Evolutionary conservation across 2,888 invertebrate species (phyloP).

Genomic region (Artemia sp.): DNA sequence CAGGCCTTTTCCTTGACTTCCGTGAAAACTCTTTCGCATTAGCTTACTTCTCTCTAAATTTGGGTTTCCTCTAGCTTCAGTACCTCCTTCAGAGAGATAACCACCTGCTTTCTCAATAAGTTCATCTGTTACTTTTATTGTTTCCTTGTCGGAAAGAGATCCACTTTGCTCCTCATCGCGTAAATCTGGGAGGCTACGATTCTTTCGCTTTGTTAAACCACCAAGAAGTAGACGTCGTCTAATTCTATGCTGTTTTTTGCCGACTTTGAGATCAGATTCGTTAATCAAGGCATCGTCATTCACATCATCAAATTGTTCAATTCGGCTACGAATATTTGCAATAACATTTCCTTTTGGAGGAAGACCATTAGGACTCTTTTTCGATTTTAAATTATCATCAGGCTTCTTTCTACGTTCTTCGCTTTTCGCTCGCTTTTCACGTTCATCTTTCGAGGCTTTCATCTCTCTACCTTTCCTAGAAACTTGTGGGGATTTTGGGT

Average conservation of each 20-base stretch:
- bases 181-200: constrained; percentile 77
- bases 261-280: constrained; percentile 31
- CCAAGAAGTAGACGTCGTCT: constrained; percentile 72
- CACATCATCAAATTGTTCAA: constrained; percentile 26
- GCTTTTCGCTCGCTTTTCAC: constrained; percentile 38
- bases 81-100: constrained; percentile 68
- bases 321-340: constrained; percentile 22
- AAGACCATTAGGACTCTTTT: neutral
- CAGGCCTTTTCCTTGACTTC: constrained; percentile 60
- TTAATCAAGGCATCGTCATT: constrained; percentile 25
- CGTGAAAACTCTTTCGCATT: constrained; percentile 75
- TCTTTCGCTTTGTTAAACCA: constrained; percentile 67
- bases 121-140: constrained; percentile 29
- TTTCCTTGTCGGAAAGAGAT: constrained; percentile 18
- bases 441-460: neutral
- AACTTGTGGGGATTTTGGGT: constrained; percentile 39
- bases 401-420: constrained; percentile 36
- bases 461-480: constrained; percentile 4
- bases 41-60: constrained; percentile 67
- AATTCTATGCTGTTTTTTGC: constrained; percentile 78
- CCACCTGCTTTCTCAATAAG: constrained; percentile 43
- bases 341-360: constrained; percentile 32
- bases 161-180: constrained; percentile 48
- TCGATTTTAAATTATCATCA: constrained; percentile 31
- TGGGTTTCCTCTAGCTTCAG: constrained; percentile 56